These are phyloP conservation scores for Cephus runcator DNA, from an alignment of 2,888 invertebrate genomes.

Conservation along the genomic window DNA sequence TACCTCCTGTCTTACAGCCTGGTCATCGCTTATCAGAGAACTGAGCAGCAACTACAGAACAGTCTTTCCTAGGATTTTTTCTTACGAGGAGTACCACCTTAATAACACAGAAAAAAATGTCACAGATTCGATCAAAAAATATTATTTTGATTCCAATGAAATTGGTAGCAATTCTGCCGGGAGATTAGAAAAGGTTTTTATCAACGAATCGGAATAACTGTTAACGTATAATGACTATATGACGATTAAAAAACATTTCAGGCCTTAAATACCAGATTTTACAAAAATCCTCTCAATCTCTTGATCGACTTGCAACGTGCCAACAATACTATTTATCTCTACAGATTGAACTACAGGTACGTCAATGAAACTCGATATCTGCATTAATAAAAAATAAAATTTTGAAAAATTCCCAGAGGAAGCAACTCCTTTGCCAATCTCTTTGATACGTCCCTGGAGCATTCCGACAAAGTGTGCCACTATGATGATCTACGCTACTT, in stretches of 20 bases:
- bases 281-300: constrained; percentile 10
- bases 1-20: not conserved
- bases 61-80: constrained; percentile 13
- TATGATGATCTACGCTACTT: constrained; percentile 17
- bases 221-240: not conserved
- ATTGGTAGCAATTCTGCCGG: not conserved
- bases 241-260: not conserved
- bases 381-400: not conserved
- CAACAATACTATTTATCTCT: constrained; percentile 18
- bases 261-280: constrained; percentile 15
- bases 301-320: constrained; percentile 12
- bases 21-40: not conserved
- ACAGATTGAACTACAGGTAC: constrained; percentile 18
- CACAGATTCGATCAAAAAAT: constrained; percentile 8
- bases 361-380: not conserved
- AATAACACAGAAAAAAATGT: constrained; percentile 5
- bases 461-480: not conserved
- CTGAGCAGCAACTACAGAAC: not conserved
- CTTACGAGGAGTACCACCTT: constrained; percentile 13
- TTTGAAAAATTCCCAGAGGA: not conserved
- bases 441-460: not conserved
- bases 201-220: not conserved
- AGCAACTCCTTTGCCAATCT: not conserved
- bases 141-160: constrained; percentile 3
- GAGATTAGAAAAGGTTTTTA: constrained; percentile 17